Base-by-base conservation (phyloP, 2,797 vertebrate genomes). In the Sebastes trivittatus region DNA sequence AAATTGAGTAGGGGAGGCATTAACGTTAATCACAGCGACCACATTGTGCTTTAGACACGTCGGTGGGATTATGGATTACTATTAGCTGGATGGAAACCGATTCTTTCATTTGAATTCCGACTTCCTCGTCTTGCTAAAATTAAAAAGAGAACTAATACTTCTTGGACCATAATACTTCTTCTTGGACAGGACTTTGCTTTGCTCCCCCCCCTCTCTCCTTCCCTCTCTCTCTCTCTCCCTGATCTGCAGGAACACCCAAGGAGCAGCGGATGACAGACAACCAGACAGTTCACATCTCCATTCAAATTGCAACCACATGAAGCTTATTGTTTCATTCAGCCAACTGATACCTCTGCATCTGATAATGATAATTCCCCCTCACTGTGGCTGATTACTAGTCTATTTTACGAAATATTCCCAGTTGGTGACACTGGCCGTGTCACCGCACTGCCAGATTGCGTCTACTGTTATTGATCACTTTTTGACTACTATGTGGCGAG, bases 21-120 rank as follows among this genome's bases (percentile, higher is more conserved):
- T 96, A 96, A 95, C 95, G 95, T 96, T 96, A 96, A 96, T 96
- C 95, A 96, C 95, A 95, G 94, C 95, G 88, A 95, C 95, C 96
- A 96, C 95, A 96, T 96, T 96, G 95, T 96, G 95, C 95, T 95
- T 95, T 94, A 95, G 94, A 95, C 95, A 95, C 94, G 93, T 95
- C 94, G 94, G 90, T 93, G 95, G 96, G 95, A 96, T 96, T 96
- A 96, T 95, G 95, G 95, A 96, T 96, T 96, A 96, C 95, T 95
- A 96, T 96, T 96, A 96, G 95, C 95, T 96, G 96, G 95, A 96
- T 96, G 94, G 94, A 96, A 96, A 96, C 93, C 93, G 93, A 96
- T 96, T 96, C 95, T 95, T 96, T 96, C 95, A 96, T 96, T 96
- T 96, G 94, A 95, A 96, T 95, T 95, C 95, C 86, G 83, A 94